phyloP scores from a whole-genome alignment of 92 coral and sea anemone species.

The Phymanthus crucifer region DNA sequence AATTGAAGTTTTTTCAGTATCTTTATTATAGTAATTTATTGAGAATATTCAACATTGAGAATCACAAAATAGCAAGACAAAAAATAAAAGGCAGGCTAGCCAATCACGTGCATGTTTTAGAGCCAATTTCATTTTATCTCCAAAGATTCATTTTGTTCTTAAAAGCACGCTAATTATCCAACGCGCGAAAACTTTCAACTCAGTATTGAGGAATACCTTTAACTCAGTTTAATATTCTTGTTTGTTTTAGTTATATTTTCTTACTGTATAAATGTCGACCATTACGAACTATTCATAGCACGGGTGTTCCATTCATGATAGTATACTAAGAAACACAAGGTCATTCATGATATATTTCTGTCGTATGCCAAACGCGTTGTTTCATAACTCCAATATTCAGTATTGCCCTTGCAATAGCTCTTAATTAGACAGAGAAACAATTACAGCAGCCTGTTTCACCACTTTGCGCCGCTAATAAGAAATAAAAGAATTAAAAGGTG shows the following conservation, averaged over 20 bases:
- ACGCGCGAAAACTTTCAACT: background rate
- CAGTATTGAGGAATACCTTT: background rate
- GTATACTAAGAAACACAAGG: constrained; percentile 11
- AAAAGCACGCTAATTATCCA: constrained; percentile 5
- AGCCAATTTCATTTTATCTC: background rate
- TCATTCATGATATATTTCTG: constrained; percentile 12
- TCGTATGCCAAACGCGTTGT: constrained; percentile 2
- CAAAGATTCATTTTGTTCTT: background rate
- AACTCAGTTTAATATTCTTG: no score
- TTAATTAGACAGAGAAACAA: constrained; percentile 8
- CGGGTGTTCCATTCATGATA: constrained; percentile 6
- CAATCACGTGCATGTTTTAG: background rate
- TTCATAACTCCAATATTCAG: background rate
- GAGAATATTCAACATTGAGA: background rate
- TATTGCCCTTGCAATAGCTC: constrained; percentile 9
- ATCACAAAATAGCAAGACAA: background rate
- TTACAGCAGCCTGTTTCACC: background rate
- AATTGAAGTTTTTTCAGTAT: background rate
- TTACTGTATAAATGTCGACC: constrained; percentile 6
- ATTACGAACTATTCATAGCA: constrained; percentile 2
- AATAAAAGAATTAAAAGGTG: background rate
- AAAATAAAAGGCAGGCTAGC: background rate
- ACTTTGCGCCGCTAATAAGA: background rate
- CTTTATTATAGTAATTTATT: background rate
- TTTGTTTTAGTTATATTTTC: background rate